A percentile compares a stretch with the other conserved stretches of the same genome.
Evolutionary conservation across 2,797 vertebrate genomes (phyloP).

Genomic region (Tenualosa ilisha): DNA sequence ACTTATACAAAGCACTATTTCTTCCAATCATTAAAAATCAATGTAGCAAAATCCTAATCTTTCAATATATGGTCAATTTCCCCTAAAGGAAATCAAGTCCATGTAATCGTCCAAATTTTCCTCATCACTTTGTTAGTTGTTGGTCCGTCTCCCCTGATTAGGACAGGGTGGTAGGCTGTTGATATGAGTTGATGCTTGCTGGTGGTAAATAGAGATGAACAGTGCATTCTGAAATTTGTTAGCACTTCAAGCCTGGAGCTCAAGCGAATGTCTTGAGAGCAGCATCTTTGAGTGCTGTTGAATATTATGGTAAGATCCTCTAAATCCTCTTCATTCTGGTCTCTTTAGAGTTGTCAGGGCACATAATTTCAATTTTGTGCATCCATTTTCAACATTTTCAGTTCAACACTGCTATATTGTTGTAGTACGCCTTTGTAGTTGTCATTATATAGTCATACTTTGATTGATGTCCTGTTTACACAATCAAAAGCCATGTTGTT

Average conservation of each 20-base stretch:
- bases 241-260: conserved; percentile 28
- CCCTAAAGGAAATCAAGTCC: not conserved
- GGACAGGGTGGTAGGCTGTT: conserved; percentile 16
- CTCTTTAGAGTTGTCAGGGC: not conserved
- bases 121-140: not conserved
- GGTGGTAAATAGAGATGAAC: conserved; percentile 21
- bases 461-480: not conserved
- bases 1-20: too few species aligned
- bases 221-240: conserved; percentile 21
- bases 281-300: not conserved
- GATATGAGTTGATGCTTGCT: conserved; percentile 34
- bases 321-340: not conserved
- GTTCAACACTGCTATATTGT: not conserved
- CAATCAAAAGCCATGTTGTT: not conserved
- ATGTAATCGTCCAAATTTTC: not conserved
- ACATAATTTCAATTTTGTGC: not conserved
- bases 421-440: not conserved
- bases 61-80: not conserved
- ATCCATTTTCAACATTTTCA: not conserved
- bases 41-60: too few species aligned
- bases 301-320: not conserved
- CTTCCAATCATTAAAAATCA: too few species aligned
- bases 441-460: not conserved
- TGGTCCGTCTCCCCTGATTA: not conserved
- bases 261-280: not conserved